These are phyloP conservation scores for Sprattus sprattus DNA, from an alignment of 2,113 vertebrate species.

Conservation along the genomic window DNA sequence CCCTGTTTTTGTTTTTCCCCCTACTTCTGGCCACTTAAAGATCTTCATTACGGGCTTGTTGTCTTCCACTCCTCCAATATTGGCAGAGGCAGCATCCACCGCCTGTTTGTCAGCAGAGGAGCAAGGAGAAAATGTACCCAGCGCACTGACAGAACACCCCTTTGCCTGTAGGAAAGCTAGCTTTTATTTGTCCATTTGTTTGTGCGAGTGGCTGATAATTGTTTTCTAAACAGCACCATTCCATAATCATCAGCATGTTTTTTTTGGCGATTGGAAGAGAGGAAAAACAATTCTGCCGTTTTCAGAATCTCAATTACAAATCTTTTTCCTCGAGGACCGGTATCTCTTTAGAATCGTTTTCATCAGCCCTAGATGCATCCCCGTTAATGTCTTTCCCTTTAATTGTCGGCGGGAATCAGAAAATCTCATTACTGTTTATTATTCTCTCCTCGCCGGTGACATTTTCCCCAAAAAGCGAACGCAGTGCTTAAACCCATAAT, in stretches of 20 bases:
- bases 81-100: neutral
- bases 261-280: neutral
- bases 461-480: neutral
- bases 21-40: constrained; percentile 41
- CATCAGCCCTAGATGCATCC: neutral
- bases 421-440: constrained; percentile 7
- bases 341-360: neutral
- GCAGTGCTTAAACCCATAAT: neutral
- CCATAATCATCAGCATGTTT: neutral
- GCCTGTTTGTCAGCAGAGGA: neutral
- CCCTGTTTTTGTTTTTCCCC: constrained; percentile 60
- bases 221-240: neutral
- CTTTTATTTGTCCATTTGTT: neutral
- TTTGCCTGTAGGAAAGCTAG: neutral
- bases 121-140: neutral
- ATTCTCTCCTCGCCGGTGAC: constrained; percentile 3
- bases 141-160: neutral
- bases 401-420: neutral
- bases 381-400: neutral
- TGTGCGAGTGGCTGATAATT: neutral
- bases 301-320: neutral
- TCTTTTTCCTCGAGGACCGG: neutral
- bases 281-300: neutral
- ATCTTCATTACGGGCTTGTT: constrained; percentile 48
- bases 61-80: neutral